Conservation (phyloP, 2,888 invertebrate genomes). For the Lathronympha strigana region DNA sequence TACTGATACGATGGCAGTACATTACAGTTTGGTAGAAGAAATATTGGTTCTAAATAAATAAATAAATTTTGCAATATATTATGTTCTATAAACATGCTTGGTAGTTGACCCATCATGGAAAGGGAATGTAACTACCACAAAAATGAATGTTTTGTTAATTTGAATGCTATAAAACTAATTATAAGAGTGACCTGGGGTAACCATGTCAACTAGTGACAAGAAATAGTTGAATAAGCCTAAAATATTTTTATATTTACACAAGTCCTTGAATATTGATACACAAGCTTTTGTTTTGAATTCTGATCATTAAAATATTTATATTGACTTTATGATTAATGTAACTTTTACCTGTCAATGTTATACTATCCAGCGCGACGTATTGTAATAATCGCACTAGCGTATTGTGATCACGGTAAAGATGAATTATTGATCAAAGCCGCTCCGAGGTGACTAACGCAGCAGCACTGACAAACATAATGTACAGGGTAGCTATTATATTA, state of each 20-base stretch:
- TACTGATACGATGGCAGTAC: background rate
- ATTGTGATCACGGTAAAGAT: too few relatives aligned
- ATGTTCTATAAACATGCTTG: too few relatives aligned
- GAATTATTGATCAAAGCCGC: background rate
- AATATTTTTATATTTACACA: too few relatives aligned
- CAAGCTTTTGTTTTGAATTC: constrained; percentile 16
- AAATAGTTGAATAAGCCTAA: too few relatives aligned
- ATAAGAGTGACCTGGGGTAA: too few relatives aligned
- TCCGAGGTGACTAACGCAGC: background rate
- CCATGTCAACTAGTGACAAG: too few relatives aligned
- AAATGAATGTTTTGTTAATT: too few relatives aligned
- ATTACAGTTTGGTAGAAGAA: background rate
- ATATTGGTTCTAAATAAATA: too few relatives aligned
- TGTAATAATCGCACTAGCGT: background rate
- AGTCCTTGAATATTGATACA: background rate
- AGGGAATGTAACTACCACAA: too few relatives aligned
- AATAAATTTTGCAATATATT: too few relatives aligned
- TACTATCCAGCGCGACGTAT: background rate
- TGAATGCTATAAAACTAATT: too few relatives aligned
- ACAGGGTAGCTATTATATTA: background rate
- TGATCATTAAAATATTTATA: constrained; percentile 18
- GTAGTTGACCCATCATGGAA: too few relatives aligned
- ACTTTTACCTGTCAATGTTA: background rate
- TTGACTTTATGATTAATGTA: background rate
- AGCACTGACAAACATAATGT: background rate